Conservation (phyloP, 1,140 invertebrate species). For the Papilio glaucus region DNA sequence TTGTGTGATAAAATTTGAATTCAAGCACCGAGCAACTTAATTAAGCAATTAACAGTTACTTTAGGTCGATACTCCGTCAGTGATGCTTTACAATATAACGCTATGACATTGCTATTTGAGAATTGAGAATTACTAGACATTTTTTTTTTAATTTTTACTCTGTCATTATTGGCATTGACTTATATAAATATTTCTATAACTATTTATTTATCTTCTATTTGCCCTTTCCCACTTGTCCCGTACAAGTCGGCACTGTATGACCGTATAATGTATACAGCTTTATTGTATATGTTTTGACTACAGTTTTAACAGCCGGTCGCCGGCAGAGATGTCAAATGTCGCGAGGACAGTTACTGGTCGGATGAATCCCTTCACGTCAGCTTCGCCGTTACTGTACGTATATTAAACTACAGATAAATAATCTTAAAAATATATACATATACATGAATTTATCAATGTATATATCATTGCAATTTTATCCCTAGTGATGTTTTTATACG, state of each 20-base stretch:
- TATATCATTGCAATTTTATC: not conserved
- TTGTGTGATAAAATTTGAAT: slow-evolving; percentile 44
- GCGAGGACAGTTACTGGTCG: too few relatives aligned
- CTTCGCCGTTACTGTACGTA: too few relatives aligned
- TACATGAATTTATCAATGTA: not conserved
- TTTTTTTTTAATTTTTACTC: too few relatives aligned
- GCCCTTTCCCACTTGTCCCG: too few relatives aligned
- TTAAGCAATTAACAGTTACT: slow-evolving; percentile 51
- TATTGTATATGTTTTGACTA: too few relatives aligned
- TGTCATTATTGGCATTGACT: not conserved
- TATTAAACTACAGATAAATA: not conserved
- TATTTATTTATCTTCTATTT: not conserved
- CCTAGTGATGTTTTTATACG: not conserved
- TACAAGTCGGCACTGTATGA: too few relatives aligned
- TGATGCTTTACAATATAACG: slow-evolving; percentile 13
- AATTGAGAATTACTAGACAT: too few relatives aligned
- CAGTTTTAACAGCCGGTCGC: too few relatives aligned
- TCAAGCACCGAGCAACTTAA: slow-evolving; percentile 42
- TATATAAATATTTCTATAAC: too few relatives aligned
- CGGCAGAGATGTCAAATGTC: too few relatives aligned
- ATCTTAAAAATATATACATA: not conserved
- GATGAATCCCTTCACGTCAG: too few relatives aligned
- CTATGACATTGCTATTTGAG: slow-evolving; percentile 20
- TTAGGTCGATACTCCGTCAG: slow-evolving; percentile 40
- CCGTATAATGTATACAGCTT: too few relatives aligned